phyloP scores from a whole-genome alignment of 2,888 invertebrate genomes.

The Oxytorus armatus region DNA sequence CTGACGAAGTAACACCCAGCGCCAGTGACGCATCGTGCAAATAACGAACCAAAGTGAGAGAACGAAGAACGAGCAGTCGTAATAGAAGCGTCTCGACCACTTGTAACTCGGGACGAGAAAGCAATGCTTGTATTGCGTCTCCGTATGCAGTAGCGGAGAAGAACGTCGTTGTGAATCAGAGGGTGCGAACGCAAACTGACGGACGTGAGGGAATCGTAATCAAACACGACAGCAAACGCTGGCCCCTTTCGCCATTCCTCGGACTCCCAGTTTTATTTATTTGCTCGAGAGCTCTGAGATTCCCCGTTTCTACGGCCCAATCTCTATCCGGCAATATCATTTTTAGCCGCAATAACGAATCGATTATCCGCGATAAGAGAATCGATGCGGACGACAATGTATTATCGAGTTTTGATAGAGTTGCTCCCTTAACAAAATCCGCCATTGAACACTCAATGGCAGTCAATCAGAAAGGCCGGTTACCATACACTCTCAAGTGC shows the following conservation, averaged over 20 bases:
- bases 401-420: too few species aligned
- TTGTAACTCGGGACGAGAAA: slow-evolving; percentile 52
- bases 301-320: neutral
- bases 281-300: slow-evolving; percentile 24
- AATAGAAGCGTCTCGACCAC: slow-evolving; percentile 12
- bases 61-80: slow-evolving; percentile 25
- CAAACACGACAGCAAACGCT: slow-evolving; percentile 74
- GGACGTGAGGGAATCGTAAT: slow-evolving; percentile 73
- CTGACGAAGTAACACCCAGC: neutral
- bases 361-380: too few species aligned
- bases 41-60: slow-evolving; percentile 69
- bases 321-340: slow-evolving; percentile 10
- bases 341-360: too few species aligned
- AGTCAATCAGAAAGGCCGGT: too few species aligned
- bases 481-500: too few species aligned
- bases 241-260: slow-evolving; percentile 67
- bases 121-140: slow-evolving; percentile 72
- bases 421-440: too few species aligned
- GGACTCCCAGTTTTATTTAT: slow-evolving; percentile 58
- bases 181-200: slow-evolving; percentile 71
- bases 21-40: slow-evolving; percentile 77
- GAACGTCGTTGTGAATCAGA: slow-evolving; percentile 73
- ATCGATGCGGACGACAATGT: too few species aligned
- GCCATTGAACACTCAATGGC: too few species aligned
- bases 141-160: slow-evolving; percentile 45